A percentile compares a stretch with the other conserved stretches of the same genome.
phyloP scores from a whole-genome alignment of 2,797 vertebrate species.

The Chelon auratus region DNA sequence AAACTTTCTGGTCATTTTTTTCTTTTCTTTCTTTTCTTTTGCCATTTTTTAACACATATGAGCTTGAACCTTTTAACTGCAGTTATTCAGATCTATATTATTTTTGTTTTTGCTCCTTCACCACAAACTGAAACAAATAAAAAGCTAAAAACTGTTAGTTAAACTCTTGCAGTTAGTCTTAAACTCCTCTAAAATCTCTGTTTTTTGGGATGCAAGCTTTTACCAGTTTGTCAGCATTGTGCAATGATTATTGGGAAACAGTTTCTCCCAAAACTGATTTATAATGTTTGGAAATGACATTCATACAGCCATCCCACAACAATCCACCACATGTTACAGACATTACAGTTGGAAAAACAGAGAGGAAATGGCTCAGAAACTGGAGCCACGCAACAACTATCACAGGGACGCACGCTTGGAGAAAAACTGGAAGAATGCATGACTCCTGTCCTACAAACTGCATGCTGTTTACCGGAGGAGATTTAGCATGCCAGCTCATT shows the following conservation, averaged over 20 bases:
- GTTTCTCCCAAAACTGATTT: slow-evolving; percentile 50
- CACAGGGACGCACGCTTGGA: slow-evolving; percentile 21
- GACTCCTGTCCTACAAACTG: slow-evolving; percentile 32
- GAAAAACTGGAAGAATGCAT: slow-evolving; percentile 15
- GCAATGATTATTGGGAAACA: slow-evolving; percentile 46
- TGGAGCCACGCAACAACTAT: slow-evolving; percentile 54
- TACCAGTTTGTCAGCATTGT: slow-evolving; percentile 23
- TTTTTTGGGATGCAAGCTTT: slow-evolving; percentile 1
- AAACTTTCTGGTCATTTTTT: too few species aligned
- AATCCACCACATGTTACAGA: slow-evolving; percentile 75
- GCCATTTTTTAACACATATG: too few species aligned
- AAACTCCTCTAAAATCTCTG: background rate
- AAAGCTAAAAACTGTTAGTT: background rate
- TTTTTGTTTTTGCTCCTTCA: background rate
- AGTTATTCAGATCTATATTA: background rate
- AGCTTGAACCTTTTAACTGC: too few species aligned
- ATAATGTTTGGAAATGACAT: slow-evolving; percentile 63
- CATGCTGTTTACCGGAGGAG: slow-evolving; percentile 52
- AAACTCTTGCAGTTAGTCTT: background rate
- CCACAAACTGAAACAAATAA: background rate
- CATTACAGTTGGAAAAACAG: slow-evolving; percentile 62
- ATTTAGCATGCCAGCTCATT: slow-evolving; percentile 50
- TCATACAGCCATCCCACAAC: slow-evolving; percentile 54
- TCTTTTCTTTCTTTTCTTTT: too few species aligned
- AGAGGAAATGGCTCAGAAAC: slow-evolving; percentile 60